These are phyloP conservation scores for Phrynocephalus vlangalii DNA, from an alignment of 2,797 vertebrate species.

Conservation along the genomic window DNA sequence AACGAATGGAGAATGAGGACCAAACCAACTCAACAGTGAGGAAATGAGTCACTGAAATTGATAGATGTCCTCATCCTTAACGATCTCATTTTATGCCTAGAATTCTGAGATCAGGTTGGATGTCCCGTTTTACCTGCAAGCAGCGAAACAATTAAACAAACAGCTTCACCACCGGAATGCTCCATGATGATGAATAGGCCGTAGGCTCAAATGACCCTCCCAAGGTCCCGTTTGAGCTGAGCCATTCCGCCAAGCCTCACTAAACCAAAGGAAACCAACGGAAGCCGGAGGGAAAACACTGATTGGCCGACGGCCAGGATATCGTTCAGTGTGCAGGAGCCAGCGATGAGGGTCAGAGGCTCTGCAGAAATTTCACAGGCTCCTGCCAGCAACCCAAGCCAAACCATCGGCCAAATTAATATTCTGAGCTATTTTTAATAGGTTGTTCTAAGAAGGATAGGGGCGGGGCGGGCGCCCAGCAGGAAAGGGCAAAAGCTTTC, in stretches of 20 bases:
- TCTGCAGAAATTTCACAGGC: conserved; percentile 25
- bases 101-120: not conserved
- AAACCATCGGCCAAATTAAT: conserved; percentile 77
- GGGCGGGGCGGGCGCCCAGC: conserved; percentile 14
- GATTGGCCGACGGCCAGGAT: conserved; percentile 69
- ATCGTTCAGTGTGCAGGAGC: conserved; percentile 46
- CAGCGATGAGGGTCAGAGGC: conserved; percentile 62
- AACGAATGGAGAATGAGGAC: no score
- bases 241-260: conserved; percentile 6
- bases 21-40: not conserved
- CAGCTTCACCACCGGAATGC: not conserved
- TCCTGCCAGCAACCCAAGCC: conserved; percentile 73
- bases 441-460: conserved; percentile 52
- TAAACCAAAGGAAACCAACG: conserved; percentile 36
- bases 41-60: not conserved
- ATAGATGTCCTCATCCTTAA: not conserved
- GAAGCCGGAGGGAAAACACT: conserved; percentile 55
- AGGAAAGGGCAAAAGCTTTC: not conserved
- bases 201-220: not conserved
- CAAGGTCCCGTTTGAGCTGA: conserved; percentile 20
- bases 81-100: not conserved
- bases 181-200: not conserved
- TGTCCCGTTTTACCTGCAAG: conserved; percentile 5
- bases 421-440: conserved; percentile 73
- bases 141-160: not conserved